Conservation (phyloP, 2,113 vertebrate species). For the Myrmecophaga tridactyla region DNA sequence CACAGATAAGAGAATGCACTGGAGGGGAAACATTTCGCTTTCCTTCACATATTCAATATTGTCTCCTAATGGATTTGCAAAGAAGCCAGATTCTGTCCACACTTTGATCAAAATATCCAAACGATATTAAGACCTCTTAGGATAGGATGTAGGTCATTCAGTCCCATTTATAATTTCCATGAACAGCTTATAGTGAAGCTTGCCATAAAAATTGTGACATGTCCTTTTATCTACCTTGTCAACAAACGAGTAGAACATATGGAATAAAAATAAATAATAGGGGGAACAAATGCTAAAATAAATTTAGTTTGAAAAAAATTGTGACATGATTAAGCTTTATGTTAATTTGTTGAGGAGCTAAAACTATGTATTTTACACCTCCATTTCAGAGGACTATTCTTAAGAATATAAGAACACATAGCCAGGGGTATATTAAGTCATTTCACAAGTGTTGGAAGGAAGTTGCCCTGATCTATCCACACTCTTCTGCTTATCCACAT, state of each 20-base stretch:
- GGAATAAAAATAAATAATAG: too few species aligned
- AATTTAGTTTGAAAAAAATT: too few species aligned
- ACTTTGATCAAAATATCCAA: slow-evolving; percentile 54
- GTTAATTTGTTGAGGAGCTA: slow-evolving; percentile 20
- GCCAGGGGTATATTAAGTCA: not conserved
- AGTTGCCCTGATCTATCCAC: not conserved
- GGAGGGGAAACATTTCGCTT: slow-evolving; percentile 34
- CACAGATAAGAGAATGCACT: slow-evolving; percentile 24
- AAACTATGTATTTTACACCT: slow-evolving; percentile 1
- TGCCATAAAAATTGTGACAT: slow-evolving; percentile 12
- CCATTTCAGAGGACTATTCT: slow-evolving; percentile 39
- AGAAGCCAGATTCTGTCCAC: slow-evolving; percentile 46
- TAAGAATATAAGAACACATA: slow-evolving; percentile 21
- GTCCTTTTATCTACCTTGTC: too few species aligned
- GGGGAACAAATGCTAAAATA: too few species aligned
- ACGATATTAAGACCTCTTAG: slow-evolving; percentile 4
- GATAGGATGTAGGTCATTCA: slow-evolving; percentile 27
- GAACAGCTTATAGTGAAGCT: slow-evolving; percentile 19
- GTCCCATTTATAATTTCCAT: slow-evolving; percentile 7
- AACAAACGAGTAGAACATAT: too few species aligned
- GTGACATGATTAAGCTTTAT: slow-evolving; percentile 11
- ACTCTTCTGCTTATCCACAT: not conserved
- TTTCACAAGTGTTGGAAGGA: slow-evolving; percentile 27
- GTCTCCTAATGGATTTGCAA: not conserved
- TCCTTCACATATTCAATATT: not conserved